Evolutionary conservation across 2,113 vertebrate genomes (phyloP), one percentile per base, ranked within the genome.

Genomic region (Gnathonemus longibarbis): DNA sequence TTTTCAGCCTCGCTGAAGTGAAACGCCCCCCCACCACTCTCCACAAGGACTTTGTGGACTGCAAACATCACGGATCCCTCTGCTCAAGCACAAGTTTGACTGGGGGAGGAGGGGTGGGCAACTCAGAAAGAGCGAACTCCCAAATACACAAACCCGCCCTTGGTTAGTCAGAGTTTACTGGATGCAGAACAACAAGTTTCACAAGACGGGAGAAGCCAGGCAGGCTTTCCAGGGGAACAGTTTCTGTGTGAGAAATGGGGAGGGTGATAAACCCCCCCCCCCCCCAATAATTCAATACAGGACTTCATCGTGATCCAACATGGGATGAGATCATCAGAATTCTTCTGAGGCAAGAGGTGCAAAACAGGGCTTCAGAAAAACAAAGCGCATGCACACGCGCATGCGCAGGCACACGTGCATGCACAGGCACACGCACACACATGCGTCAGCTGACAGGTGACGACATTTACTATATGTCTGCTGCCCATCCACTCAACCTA

Each of bases 1-100:
- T 89, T 62, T 86, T 46, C 90, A 87, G 84, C 88, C 35, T 50
- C 49, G 19, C 35, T 58, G 86, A 90, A 53, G 62, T 49, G 50
- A 89, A 84, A 84, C 89, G 27, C 7, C 49, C 49, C 21, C 58
- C 11, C 80, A 11, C n/a, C 9, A 62, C 27, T 80, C 21, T 17
- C 9, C 42, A 17, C 17, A 4, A 56, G 88, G 84, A 88, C 7
- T 3, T 19, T 24, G 31, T 21, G 48, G 48, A 24, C 27, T 42
- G 13, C 8, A 11, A 27, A 6, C 48, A 31, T 39, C n/a, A n/a
- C 10, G 7, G 85, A 48, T 39, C 50, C 11, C 35, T 24, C 35
- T 66, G 56, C 87, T 13, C 31, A 19, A 58, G 35, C 87, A 19
- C 87, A 56, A 86, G 84, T 48, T 31, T 13, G 80, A 10, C 80